Conservation (phyloP, 2,797 vertebrate species). For the Otolemur crassicaudatus region DNA sequence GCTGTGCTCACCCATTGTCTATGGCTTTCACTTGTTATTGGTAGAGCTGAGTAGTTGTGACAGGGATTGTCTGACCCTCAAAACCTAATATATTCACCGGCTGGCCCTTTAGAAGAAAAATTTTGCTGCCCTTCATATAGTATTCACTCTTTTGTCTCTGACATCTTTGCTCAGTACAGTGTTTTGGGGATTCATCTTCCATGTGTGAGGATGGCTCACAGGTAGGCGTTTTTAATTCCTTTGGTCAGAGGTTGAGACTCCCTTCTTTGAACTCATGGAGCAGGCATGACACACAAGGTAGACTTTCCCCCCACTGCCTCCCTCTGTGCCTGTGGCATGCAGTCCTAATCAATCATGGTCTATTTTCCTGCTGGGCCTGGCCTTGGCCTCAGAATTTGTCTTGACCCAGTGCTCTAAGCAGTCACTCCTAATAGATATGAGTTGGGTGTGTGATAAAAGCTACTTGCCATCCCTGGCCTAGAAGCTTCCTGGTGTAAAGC, state of each 20-base stretch:
- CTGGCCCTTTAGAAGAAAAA: not conserved
- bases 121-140: not conserved
- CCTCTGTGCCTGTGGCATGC: not conserved
- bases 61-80: not conserved
- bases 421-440: not conserved
- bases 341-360: not conserved
- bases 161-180: not conserved
- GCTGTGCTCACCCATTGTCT: not conserved
- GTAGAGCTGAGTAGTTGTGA: not conserved
- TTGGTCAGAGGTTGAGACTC: not conserved
- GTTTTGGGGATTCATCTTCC: not conserved
- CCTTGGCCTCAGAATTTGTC: not conserved
- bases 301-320: not conserved
- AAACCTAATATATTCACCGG: not conserved
- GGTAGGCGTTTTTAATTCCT: not conserved
- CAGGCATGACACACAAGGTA: accelerated
- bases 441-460: not conserved
- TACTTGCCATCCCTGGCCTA: not conserved
- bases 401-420: not conserved
- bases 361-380: not conserved
- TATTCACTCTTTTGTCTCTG: not conserved
- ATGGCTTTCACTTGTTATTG: not conserved
- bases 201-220: not conserved
- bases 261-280: not conserved
- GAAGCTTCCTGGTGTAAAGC: not conserved